A percentile compares a stretch with the other conserved stretches of the same genome.
These are phyloP conservation scores for Nilaparvata lugens DNA, from an alignment of 1,140 invertebrate genomes.

Conservation along the genomic window DNA sequence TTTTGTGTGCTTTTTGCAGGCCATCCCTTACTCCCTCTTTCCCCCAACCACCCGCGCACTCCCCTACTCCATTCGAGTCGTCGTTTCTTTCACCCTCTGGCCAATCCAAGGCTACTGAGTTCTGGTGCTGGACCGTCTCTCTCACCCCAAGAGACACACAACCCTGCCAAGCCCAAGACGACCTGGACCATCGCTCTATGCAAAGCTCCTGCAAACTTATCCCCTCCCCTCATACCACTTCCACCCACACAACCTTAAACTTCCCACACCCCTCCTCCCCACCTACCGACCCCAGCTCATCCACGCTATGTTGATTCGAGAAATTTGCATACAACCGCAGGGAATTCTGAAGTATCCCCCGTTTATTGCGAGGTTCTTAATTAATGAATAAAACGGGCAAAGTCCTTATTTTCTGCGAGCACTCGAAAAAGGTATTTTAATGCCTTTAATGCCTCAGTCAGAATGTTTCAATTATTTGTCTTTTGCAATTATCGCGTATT, in stretches of 20 bases:
- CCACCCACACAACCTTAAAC: no score
- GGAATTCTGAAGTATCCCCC: conserved; percentile 3
- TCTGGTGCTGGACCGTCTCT: no score
- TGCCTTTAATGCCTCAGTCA: background rate
- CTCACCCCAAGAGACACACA: background rate
- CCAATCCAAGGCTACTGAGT: no score
- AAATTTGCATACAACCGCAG: conserved; percentile 5
- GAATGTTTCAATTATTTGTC: conserved; percentile 3
- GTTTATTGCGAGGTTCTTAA: background rate
- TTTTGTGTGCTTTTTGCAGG: conserved; percentile 3
- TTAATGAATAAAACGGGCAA: background rate
- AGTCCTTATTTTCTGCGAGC: background rate
- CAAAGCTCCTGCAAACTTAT: background rate
- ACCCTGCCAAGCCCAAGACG: background rate
- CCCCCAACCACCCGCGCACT: background rate
- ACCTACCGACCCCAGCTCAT: no score
- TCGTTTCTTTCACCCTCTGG: no score
- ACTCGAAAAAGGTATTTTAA: background rate
- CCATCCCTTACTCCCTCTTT: background rate
- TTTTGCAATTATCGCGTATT: background rate
- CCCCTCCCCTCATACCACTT: background rate
- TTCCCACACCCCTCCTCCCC: no score
- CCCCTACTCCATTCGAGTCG: background rate
- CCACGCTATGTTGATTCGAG: conserved; percentile 2
- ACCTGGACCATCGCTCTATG: background rate